Base-by-base conservation (phyloP, 2,797 vertebrate species). In the Poeciliopsis gracilis region DNA sequence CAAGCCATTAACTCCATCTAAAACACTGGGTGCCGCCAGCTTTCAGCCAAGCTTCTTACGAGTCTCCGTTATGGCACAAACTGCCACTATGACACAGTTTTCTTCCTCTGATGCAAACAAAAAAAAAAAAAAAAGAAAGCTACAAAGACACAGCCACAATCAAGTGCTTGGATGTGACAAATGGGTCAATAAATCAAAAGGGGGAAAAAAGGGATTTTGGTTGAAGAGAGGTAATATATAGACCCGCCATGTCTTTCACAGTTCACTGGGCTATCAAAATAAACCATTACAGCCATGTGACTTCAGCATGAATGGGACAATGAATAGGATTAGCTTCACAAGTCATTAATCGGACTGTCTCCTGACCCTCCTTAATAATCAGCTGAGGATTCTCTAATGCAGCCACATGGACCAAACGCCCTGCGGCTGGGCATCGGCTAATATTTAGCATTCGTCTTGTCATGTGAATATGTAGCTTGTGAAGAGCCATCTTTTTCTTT, bases 281-380 rank as follows among this genome's bases (percentile, higher is more conserved):
- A 91, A 86, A 82, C 89, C 81, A 77, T 89, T 85, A 91, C 77
- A 81, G 86, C 86, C 88, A 92, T 90, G 90, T 90, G 93, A 92
- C 92, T 86, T 80, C 85, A 89, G 86, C 73, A 45, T 93, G 90
- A 93, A 94, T 92, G 88, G 83, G 87, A 86, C 88, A 88, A 88
- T 89, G 88, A 91, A 87, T 59, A 85, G 90, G 91, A 94, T 94
- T 94, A 93, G 81, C 89, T 91, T 93, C 91, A 90, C 88, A 88
- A 87, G 73, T 91, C 87, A 91, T 91, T 92, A 93, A 91, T 90
- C 86, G 12, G 86, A 77, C 89, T 67, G 81, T 87, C 83, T 87
- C 76, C 82, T 77, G 69, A 80, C 75, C 78, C 85, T 86, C 77
- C 75, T 57, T 73, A 36, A 79, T 82, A 70, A 83, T 86, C 80